Evolutionary conservation across 1,140 invertebrate genomes (phyloP), one percentile per base, ranked within the genome.

Genomic region (Ips typographus): DNA sequence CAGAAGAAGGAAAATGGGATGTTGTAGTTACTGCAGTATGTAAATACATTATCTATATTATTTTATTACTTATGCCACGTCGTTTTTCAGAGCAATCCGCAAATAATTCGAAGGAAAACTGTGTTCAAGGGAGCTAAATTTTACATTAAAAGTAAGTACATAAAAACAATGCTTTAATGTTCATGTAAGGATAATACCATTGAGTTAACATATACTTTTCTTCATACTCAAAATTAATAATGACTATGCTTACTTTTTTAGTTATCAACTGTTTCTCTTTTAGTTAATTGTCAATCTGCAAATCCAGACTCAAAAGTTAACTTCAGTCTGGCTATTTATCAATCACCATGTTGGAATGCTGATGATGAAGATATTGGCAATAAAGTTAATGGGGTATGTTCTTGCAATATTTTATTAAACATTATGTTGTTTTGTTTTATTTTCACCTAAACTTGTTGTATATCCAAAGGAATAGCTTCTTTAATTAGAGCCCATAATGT

Each of bases 1-100:
- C 79, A 1, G 79, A 82, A 70, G 76, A 77, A 66, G 80, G 81
- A 43, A 80, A 78, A 76, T 82, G 80, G 80, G 77, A 80, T 71
- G 74, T 77, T 51, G 72, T 74, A 49, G 61, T 81, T 47, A 78
- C 76, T 5, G 65, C 74, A 58, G 80, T 79, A 72, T 74, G 72
- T 71, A 55, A 43, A 65, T 53, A 63, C 70, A 43, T 64, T 57
- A 2, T 58, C n/a, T 22, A 59, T 49, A 52, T 51, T 41, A 64
- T 38, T 37, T 41, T 38, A 67, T 49, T 42, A 22, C 53, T 40
- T 59, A 52, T 2, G 2, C 6, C 40, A 67, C 61, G 60, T 58
- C 52, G 56, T 72, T 63, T 79, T 75, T 52, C 59, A 77, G 77
- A 72, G 74, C 38, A 66, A 75, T 63, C 73, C 72, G 52, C 76